Evolutionary conservation across 1,140 invertebrate genomes (phyloP), one percentile per base, ranked within the genome.

Genomic region (Pachyrhynchus sulphureomaculatus): DNA sequence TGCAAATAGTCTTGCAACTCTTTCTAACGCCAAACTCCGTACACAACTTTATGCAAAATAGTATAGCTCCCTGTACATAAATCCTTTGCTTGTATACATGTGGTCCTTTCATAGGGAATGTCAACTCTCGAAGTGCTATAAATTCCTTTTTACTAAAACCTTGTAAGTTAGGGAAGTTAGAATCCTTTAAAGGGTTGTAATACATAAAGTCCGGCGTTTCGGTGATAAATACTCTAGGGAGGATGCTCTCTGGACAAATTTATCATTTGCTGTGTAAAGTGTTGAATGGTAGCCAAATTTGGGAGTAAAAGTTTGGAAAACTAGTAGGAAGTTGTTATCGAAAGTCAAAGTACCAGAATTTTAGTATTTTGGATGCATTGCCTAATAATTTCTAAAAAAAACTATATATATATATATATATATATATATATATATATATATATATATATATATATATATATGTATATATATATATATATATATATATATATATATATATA

Each of bases 111-210:
- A 58, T 23, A 20, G 42, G 23, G 10, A 58, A 41, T 51, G 56
- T 59, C 56, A 59, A 32, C 45, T 44, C 56, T 48, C 56, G 36
- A 59, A 59, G 56, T 53, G 59, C 59, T 54, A 61, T 61, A 61
- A 61, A 61, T 61, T 61, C 49, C 59, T 61, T 61, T 61, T 61
- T 61, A 49, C 59, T 39, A 42, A 54, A 54, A 61, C 59, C 59
- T 33, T 51, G 56, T 51, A 61, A 61, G 49, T 61, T 61, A 34
- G 49, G 39, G 37, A 61, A 61, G 42, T 61, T 61, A 3, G 39
- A 54, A 53, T 54, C 59, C 59, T 54, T 61, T 61, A 61, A 61
- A 54, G 59, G 59, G 42, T 37, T 34, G 59, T 61, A 61, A 61
- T 61, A 54, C 59, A 54, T 54, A 54, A 54, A 53, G 59, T 61